phyloP scores from a whole-genome alignment of 2,113 vertebrate species.

The Trochalopteron elliotii region DNA sequence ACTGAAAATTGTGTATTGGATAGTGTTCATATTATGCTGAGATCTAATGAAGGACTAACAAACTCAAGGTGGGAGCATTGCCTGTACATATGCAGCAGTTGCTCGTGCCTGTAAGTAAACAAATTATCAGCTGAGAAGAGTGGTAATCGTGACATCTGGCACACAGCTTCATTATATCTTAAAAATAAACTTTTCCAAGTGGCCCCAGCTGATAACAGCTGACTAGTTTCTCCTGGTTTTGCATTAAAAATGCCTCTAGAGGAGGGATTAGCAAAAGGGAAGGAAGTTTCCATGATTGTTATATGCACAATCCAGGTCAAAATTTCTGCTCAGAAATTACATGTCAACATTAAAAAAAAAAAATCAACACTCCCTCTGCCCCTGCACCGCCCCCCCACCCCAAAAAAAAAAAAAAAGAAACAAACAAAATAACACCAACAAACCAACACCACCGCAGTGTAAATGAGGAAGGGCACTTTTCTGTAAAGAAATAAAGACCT shows the following conservation, averaged over 20 bases:
- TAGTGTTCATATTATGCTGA: accelerated
- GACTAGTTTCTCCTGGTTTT: not conserved
- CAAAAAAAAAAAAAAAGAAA: too few species aligned
- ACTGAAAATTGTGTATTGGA: not conserved
- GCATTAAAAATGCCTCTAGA: not conserved
- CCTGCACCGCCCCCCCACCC: too few species aligned
- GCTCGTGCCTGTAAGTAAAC: not conserved
- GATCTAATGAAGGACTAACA: not conserved
- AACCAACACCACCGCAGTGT: not conserved
- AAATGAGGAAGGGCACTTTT: not conserved
- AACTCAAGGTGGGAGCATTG: not conserved
- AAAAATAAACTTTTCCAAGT: constrained; percentile 10
- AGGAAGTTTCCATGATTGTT: not conserved
- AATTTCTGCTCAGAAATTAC: not conserved
- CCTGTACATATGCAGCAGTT: not conserved
- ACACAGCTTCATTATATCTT: not conserved
- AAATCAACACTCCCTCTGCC: too few species aligned
- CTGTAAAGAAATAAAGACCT: not conserved
- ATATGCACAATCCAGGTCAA: not conserved
- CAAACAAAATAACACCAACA: not conserved
- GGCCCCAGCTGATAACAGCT: not conserved
- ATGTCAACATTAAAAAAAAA: too few species aligned
- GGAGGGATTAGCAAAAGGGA: not conserved
- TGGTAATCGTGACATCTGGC: not conserved
- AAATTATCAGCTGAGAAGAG: not conserved